A percentile compares a stretch with the other conserved stretches of the same genome.
Evolutionary conservation across 2,113 vertebrate genomes (phyloP).

Genomic region (Typhlomys cinereus): DNA sequence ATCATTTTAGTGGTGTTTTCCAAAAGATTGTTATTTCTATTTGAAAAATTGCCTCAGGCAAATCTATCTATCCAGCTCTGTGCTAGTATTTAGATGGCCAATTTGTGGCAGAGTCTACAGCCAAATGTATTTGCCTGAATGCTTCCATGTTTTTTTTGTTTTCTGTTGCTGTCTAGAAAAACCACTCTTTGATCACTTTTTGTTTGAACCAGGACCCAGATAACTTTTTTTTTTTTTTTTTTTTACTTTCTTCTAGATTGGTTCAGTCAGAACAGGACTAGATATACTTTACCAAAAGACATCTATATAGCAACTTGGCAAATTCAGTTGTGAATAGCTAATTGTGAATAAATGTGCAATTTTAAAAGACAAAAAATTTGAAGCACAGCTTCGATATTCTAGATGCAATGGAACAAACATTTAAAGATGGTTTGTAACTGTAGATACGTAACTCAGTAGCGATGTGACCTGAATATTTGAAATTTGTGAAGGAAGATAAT

Average conservation of each 20-base stretch:
- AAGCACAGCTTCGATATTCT: background rate
- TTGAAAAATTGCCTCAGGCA: background rate
- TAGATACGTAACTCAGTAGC: background rate
- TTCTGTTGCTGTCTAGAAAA: background rate
- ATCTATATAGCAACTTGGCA: background rate
- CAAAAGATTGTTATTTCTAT: background rate
- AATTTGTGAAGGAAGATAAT: background rate
- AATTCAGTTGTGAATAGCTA: slow-evolving; percentile 5
- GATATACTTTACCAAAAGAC: background rate
- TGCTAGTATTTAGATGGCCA: background rate
- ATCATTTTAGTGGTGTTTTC: background rate
- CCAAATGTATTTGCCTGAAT: background rate
- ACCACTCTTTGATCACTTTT: background rate
- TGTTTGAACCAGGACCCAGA: background rate
- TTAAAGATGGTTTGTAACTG: background rate
- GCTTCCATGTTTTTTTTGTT: background rate
- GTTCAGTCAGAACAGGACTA: background rate
- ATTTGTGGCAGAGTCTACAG: background rate
- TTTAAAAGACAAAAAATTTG: background rate
- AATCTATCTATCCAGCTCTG: background rate
- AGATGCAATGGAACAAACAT: background rate
- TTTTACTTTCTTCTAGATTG: background rate
- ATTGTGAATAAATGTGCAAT: background rate
- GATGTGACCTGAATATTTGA: background rate
- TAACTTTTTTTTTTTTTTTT: background rate